Percentiles rank a stretch among this genome's conserved stretches.
phyloP scores from a whole-genome alignment of 2,888 invertebrate species.

The Ennomos quercinarius region DNA sequence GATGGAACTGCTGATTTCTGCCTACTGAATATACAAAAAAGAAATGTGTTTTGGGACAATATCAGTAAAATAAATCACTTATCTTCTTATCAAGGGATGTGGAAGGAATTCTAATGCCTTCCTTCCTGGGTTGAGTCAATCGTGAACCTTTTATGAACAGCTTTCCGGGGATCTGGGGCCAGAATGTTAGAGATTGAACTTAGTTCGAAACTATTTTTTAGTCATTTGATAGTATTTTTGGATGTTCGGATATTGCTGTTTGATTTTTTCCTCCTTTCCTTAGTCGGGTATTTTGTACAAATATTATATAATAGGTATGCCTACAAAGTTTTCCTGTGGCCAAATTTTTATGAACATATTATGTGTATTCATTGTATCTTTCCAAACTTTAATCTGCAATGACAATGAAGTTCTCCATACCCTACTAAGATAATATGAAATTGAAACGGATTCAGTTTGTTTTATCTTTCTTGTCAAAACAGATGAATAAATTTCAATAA shows the following conservation, averaged over 20 bases:
- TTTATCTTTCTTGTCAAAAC: no score
- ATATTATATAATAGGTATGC: no score
- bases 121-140: slow-evolving; percentile 21
- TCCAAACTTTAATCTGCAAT: no score
- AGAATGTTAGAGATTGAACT: slow-evolving; percentile 13
- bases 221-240: slow-evolving; percentile 15
- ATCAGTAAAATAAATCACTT: slow-evolving; percentile 43
- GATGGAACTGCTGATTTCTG: slow-evolving; percentile 32
- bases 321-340: slow-evolving; percentile 3
- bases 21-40: slow-evolving; percentile 36
- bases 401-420: no score
- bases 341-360: no score
- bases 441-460: no score
- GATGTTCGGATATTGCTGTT: slow-evolving; percentile 2
- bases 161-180: slow-evolving; percentile 19
- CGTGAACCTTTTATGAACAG: slow-evolving; percentile 26
- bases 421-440: no score
- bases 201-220: slow-evolving; percentile 11
- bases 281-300: slow-evolving; percentile 1
- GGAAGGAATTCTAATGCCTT: slow-evolving; percentile 37
- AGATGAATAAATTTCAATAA: no score
- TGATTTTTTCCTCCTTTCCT: slow-evolving; percentile 1
- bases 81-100: slow-evolving; percentile 36
- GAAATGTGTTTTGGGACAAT: slow-evolving; percentile 37
- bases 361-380: no score